Evolutionary conservation across 2,888 invertebrate genomes (phyloP).

Genomic region (Eilema griseolum): DNA sequence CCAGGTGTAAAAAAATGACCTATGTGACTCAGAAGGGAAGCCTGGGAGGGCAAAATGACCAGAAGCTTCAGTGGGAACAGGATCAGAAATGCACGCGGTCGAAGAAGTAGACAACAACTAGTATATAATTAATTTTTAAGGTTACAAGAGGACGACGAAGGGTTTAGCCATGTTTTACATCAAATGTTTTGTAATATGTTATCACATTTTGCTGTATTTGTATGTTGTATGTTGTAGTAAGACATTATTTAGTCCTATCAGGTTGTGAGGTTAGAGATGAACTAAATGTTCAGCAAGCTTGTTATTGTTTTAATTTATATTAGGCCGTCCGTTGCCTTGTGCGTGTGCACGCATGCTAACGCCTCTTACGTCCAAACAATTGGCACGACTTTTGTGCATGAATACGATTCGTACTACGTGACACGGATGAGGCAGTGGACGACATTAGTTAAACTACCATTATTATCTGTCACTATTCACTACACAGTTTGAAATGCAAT

Average conservation of each 20-base stretch:
- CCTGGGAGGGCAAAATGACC: no score
- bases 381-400: no score
- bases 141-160: conserved; percentile 24
- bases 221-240: conserved; percentile 30
- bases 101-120: no score
- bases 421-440: no score
- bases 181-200: conserved; percentile 30
- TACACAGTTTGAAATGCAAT: neutral
- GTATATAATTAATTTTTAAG: conserved; percentile 18
- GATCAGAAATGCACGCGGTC: no score
- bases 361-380: no score
- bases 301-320: conserved; percentile 9
- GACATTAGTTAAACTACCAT: neutral
- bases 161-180: conserved; percentile 29
- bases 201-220: conserved; percentile 26
- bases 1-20: no score
- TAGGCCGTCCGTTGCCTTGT: no score
- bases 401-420: no score
- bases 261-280: conserved; percentile 27
- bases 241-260: conserved; percentile 27
- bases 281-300: conserved; percentile 23
- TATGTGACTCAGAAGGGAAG: no score
- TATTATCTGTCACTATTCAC: neutral
- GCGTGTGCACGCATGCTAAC: no score
- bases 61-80: no score